Base-by-base conservation (phyloP, 2,113 vertebrate species). In the Sula dactylatra region DNA sequence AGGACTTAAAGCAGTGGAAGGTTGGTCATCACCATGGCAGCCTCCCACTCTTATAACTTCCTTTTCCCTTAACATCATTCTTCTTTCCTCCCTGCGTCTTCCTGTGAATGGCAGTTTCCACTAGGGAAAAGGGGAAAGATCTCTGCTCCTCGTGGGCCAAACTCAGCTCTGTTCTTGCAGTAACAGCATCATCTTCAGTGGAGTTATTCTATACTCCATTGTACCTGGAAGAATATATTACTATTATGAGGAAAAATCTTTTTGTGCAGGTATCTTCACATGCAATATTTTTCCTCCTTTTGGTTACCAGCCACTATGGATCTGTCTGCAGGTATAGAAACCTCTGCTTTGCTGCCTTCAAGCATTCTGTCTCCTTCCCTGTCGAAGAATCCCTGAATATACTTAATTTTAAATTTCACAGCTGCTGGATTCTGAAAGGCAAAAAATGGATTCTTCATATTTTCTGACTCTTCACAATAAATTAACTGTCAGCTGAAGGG, bases 381-480 rank as follows among this genome's bases (percentile, higher is more conserved):
- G 59, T 45, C 50, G 34, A 58, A 61, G 65, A 92, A 94, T 44
- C 3, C 21, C 52, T 72, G 61, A 93, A 78, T 82, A 91, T 71
- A 74, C 50, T 86, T 82, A 32, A 59, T 54, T 94, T 93, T 44
- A 86, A 56, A 89, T 94, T 92, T 92, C 72, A 93, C 65, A 95
- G 64, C 55, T 93, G 44, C 47, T 90, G 42, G 14, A 73, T 86
- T 87, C 58, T 62, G 42, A 91, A 71, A 55, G 47, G 24, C 7
- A 64, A 88, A 55, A 86, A 91, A 55, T 6, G 2, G 3, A 11
- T 74, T 92, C 22, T 70, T 86, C 32, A 7, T 78, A 74, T 84
- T 74, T 91, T 86, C 89, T 84, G 26, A 26, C 29, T 82, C 59
- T 64, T 89, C 70, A 84, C 13, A 15, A 59, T 84, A 92, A 94